Base-by-base conservation (phyloP, 2,113 vertebrate genomes). In the Phyllopteryx taeniolatus region DNA sequence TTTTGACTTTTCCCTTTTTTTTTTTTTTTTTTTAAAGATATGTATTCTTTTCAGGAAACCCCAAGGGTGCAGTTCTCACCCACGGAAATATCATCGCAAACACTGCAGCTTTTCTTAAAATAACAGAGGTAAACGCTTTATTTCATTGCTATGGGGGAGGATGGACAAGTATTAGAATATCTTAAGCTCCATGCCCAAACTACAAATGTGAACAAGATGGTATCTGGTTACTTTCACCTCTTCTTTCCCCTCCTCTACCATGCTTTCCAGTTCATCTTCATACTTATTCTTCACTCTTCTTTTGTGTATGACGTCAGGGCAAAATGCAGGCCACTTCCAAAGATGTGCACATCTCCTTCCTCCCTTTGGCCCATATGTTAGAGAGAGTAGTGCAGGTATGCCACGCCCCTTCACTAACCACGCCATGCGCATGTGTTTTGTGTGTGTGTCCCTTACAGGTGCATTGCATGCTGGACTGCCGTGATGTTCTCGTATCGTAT, bases 351-450 rank as follows among this genome's bases (percentile, higher is more conserved):
- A 95, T 99, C 88, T 99, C 97, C 84, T 98, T 98, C 91, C 94
- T 99, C 83, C 98, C 98, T 72, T 89, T 99, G 86, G 96, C 96
- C 59, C 97, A 99, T 78, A 99, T 98, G 96, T 99, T 98, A 94
- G 97, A 99, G 86, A 94, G 90, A 89, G 69, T 97, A 19, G 94
- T 98, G 73, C 96, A 99, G 96, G 97, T 98, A 96, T 83, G 91
- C 95, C 27, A 31, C 96, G 93, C 80, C 81, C 71, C 67, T 19
- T 35, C 59, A 39, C 59, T 88, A 71, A 86, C 64, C 33, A 59
- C 71, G 78, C 68, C 62, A 78, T 56, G 31, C 81, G 84, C 86
- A 84, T 79, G 83, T 87, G 76, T 86, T 89, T 85, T 87, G 79
- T 51, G 62, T 83, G 68, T 86, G 79, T 86, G 78, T 86, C 54